Base-by-base conservation (phyloP, 2,113 vertebrate species). In the Morone chrysops region DNA sequence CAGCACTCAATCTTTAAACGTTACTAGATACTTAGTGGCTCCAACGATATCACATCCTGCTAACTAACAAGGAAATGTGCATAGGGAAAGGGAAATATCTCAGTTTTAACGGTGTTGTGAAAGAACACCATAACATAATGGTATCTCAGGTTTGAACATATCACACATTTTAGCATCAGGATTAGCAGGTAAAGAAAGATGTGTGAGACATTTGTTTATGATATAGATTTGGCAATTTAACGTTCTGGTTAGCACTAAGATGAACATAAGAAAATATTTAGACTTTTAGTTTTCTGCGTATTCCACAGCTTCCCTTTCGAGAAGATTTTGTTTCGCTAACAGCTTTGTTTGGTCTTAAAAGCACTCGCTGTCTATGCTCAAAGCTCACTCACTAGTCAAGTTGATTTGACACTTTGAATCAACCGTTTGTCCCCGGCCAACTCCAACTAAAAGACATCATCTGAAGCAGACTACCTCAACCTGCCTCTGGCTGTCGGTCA, bases 121-220 rank as follows among this genome's bases (percentile, higher is more conserved):
- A 71, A 78, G 83, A 87, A 87, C 87, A 80, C 70, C 70, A 22
- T 67, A 74, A 81, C 81, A 80, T 87, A 86, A 90, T 78, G 89
- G 87, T 93, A 90, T 91, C 92, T 94, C 91, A 92, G 90, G 92
- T 93, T 89, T 82, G 87, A 94, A 92, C 84, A 91, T 91, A 89
- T 92, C 89, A 90, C 85, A 86, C 80, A 86, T 90, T 68, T 75
- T 80, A 85, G 88, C 57, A 73, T 45, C 53, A 43, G 51, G 47
- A 62, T 72, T 63, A 61, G 85, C 75, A 54, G 70, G 72, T 61
- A 22, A 74, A 74, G 67, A 47, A 38, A n/a, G 36, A 31, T 38
- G 47, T 62, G 59, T 75, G 48, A 60, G 57, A 56, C 54, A 69
- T 40, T 53, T 12, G 43, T 41, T 57, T 65, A 31, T 31, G 31